Evolutionary conservation across 2,797 vertebrate species (phyloP).

Genomic region (Choloepus didactylus): DNA sequence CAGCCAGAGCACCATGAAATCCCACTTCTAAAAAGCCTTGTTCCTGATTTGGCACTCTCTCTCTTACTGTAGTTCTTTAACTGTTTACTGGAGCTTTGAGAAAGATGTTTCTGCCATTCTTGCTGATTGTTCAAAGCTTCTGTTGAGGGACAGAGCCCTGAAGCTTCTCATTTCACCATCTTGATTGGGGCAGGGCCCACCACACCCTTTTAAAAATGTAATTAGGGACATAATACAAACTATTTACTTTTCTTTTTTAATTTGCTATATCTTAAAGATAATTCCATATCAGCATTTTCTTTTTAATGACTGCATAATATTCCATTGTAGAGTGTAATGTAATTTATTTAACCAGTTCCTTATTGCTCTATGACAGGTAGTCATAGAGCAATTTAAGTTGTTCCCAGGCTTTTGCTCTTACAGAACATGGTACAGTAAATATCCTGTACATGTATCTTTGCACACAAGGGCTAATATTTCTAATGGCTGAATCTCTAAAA

Average conservation of each 20-base stretch:
- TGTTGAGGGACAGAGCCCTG: too few species aligned
- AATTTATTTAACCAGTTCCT: neutral
- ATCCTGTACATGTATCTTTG: neutral
- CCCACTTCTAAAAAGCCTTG: too few species aligned
- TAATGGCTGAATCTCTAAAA: neutral
- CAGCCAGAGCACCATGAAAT: too few species aligned
- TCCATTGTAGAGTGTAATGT: neutral
- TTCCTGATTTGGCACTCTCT: too few species aligned
- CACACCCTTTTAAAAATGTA: neutral
- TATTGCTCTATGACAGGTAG: too few species aligned
- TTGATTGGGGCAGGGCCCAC: neutral
- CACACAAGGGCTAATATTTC: neutral
- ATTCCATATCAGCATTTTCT: neutral
- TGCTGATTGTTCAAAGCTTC: too few species aligned
- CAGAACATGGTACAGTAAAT: neutral
- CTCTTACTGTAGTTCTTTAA: too few species aligned
- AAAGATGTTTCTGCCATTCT: too few species aligned
- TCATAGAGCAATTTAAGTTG: neutral
- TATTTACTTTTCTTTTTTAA: constrained; percentile 16
- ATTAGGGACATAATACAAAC: neutral
- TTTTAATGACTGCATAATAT: neutral
- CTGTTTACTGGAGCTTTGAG: too few species aligned
- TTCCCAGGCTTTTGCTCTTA: neutral
- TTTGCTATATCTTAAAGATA: neutral
- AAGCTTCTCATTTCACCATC: too few species aligned